phyloP scores from a whole-genome alignment of 1,140 invertebrate species.

The Cherax destructor region DNA sequence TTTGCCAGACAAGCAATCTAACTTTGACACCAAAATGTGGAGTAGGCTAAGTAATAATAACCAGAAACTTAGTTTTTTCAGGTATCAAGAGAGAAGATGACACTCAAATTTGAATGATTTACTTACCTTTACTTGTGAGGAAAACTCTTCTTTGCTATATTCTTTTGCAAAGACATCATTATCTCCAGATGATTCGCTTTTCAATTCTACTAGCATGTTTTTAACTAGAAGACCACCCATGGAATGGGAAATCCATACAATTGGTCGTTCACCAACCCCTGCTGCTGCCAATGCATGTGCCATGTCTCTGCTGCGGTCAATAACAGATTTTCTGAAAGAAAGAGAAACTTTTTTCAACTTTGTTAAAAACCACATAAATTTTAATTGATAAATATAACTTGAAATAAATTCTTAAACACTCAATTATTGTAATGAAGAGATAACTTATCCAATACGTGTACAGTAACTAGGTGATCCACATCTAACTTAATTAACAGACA shows the following conservation, averaged over 20 bases:
- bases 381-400: not conserved
- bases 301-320: slow-evolving; percentile 15
- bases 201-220: slow-evolving; percentile 25
- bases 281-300: slow-evolving; percentile 31
- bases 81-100: not conserved
- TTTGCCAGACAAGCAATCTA: no score
- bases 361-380: no score
- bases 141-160: not conserved
- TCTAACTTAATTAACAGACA: no score
- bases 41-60: no score
- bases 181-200: not conserved
- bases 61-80: no score
- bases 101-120: not conserved
- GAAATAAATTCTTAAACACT: no score
- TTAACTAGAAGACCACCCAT: slow-evolving; percentile 65
- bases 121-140: not conserved
- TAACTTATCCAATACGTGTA: no score
- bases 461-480: no score
- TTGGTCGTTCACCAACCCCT: slow-evolving; percentile 53
- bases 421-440: no score
- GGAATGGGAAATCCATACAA: slow-evolving; percentile 61
- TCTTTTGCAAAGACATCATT: not conserved
- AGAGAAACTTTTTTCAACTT: not conserved
- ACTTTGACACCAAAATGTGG: no score
- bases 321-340: slow-evolving; percentile 19